Evolutionary conservation across 2,113 vertebrate genomes (phyloP), one percentile per base, ranked within the genome.

Genomic region (Mustela lutreola): DNA sequence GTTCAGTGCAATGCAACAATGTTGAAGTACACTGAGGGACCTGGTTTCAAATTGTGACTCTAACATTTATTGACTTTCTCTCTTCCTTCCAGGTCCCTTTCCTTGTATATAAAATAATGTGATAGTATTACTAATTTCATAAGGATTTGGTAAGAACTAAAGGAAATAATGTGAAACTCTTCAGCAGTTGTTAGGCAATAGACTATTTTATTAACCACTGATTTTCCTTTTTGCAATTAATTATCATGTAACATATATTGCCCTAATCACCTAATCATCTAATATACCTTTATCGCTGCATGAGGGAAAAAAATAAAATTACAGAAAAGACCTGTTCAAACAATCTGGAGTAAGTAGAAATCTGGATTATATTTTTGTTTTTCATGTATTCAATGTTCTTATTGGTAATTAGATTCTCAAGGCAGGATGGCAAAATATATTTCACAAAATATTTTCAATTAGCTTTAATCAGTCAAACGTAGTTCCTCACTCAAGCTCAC

Each of bases 371-470:
- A 73, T 87, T 58, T 87, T 87, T 28, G 7, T n/a, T 65, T 76
- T 79, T 8, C n/a, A 36, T 93, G 21, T 12, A 63, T 62, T 73
- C n/a, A 91, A 4, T 80, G 31, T 31, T 91, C 75, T 75, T 79
- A 58, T 53, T 67, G 21, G 21, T 91, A 84, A 91, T 71, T 65
- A 65, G 11, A 18, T 45, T 91, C 58, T 83, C 45, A 91, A 62
- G 3, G 3, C 22, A 83, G 11, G 3, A 24, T 73, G 18, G 8
- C 4, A 80, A 95, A 87, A 88, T 85, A 3, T 33, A 75, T 80
- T 92, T 97, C 63, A 50, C 3, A 84, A 56, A 89, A 76, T 75
- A 92, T 63, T 75, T 95, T 85, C 7, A 19, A 76, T 76, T 67
- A 56, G 9, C 11, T 70, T 62, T 89, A 75, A 39, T 94, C 75